A percentile compares a stretch with the other conserved stretches of the same genome.
Evolutionary conservation across 2,113 vertebrate species (phyloP).

Genomic region (Chlamydotis undulata): DNA sequence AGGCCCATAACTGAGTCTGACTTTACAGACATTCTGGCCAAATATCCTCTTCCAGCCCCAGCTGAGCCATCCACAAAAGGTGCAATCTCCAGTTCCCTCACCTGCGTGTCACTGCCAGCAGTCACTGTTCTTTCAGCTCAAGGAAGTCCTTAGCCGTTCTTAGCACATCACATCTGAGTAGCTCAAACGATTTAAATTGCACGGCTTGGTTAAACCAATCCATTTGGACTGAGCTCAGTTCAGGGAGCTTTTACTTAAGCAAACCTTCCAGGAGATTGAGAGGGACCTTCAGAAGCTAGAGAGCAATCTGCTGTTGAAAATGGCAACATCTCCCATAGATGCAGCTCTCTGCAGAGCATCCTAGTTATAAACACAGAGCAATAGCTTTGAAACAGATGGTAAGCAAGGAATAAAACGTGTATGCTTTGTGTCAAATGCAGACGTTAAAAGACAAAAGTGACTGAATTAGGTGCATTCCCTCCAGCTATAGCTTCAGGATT

Average conservation of each 20-base stretch:
- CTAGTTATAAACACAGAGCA: neutral
- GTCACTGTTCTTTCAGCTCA: neutral
- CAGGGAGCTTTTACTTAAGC: neutral
- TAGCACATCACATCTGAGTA: neutral
- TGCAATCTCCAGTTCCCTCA: neutral
- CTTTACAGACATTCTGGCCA: neutral
- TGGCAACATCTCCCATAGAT: neutral
- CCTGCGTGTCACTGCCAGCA: neutral
- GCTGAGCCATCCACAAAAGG: neutral
- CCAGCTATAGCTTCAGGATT: neutral
- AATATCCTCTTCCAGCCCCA: neutral
- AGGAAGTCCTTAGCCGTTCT: neutral
- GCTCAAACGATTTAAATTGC: neutral
- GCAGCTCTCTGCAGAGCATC: neutral
- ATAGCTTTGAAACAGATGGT: neutral
- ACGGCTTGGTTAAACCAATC: neutral
- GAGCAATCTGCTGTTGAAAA: neutral
- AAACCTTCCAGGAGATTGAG: neutral
- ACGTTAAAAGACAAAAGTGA: neutral
- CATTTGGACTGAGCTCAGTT: neutral
- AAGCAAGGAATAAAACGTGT: neutral
- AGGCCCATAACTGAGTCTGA: neutral
- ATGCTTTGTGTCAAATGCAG: neutral
- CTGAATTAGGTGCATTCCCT: neutral
- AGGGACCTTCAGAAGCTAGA: neutral